Base-by-base conservation (phyloP, 2,797 vertebrate species). In the Myotis pilosus region DNA sequence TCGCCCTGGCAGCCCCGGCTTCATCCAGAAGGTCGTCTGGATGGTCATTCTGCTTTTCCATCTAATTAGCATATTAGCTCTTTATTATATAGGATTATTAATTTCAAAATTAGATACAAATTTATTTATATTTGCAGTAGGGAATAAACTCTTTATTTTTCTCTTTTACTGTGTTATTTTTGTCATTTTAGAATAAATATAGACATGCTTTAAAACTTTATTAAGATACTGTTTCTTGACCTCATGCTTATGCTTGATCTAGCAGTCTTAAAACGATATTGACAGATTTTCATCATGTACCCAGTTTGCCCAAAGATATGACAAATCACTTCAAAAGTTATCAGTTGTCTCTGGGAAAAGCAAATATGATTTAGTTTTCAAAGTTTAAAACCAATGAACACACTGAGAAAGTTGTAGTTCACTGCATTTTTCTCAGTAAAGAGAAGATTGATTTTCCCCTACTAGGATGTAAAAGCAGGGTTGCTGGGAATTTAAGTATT, bases 381-480 rank as follows among this genome's bases (percentile, higher is more conserved):
- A 95, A 95, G 74, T 92, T 93, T 51, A 91, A 75, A 92, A 62
- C 60, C 60, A 81, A 47, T 30, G 83, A 94, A 88, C 9, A 86
- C 81, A 83, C 47, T 71, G 89, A 92, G 88, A 87, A 96, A 95
- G 57, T 76, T 94, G 87, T 38, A 76, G 78, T 90, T 88, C 44
- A 87, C 92, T 95, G 82, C 25, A 6, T 66, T 90, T 92, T 94
- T 86, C 78, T 82, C 90, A 80, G 87, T 95, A 93, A 96, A 92
- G 20, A 33, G 41, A 90, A 96, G 95, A 96, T 95, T 92, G 93
- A 96, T 97, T 96, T 96, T 94, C 83, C 60, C 88, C 82, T 92
- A 68, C 53, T 2, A 95, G 84, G 87, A 87, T 93, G 78, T 92
- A 86, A 93, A 96, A 87, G 74, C 47, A 94, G 74, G 93, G 92